Percentiles rank a stretch among this genome's conserved stretches.
phyloP scores from a whole-genome alignment of 2,797 vertebrate species.

The Sebastes minor region DNA sequence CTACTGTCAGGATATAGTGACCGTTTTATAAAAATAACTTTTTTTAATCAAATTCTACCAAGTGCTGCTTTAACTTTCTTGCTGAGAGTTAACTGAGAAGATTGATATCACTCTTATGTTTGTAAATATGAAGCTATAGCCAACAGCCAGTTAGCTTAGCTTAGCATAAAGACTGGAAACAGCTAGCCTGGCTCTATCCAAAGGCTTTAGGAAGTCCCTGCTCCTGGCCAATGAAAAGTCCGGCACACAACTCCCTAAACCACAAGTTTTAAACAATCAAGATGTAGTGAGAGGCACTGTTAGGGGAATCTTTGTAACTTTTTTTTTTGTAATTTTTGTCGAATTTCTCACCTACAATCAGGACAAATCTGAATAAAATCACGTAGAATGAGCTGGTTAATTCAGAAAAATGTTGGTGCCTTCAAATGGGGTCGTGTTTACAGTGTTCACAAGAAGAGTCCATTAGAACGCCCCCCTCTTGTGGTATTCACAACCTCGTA shows the following conservation, averaged over 20 bases:
- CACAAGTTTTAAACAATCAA: neutral
- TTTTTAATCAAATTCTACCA: too few species aligned
- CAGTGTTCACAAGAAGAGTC: too few species aligned
- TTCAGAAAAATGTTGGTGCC: neutral
- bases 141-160: neutral
- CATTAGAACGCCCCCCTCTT: too few species aligned
- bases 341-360: neutral
- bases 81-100: neutral
- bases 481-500: too few species aligned
- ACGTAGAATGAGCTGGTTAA: neutral
- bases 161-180: neutral
- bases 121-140: neutral
- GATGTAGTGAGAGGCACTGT: neutral
- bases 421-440: too few species aligned
- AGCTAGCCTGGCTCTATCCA: neutral
- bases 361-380: neutral
- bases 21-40: too few species aligned
- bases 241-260: neutral
- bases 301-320: neutral
- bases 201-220: neutral
- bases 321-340: neutral
- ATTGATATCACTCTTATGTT: neutral
- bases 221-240: neutral
- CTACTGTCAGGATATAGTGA: too few species aligned
- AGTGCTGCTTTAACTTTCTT: neutral